A percentile compares a stretch with the other conserved stretches of the same genome.
These are phyloP conservation scores for Pseudotriccus pelzelni DNA, from an alignment of 2,797 vertebrate species.

Conservation along the genomic window DNA sequence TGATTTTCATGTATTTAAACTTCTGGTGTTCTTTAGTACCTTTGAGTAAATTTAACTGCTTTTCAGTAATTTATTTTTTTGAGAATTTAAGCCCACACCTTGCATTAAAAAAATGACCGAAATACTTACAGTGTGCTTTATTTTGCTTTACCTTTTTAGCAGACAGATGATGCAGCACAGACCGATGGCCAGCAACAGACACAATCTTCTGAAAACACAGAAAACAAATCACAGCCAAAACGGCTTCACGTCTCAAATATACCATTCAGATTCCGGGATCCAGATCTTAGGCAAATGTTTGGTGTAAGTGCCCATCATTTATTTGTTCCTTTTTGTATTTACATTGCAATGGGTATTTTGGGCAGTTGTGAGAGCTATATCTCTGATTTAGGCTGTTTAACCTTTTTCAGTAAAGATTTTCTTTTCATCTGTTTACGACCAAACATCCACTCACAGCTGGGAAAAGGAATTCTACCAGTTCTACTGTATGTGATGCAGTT, in stretches of 20 bases:
- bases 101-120: neutral
- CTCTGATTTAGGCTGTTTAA: neutral
- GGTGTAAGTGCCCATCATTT: constrained; percentile 82
- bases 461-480: neutral
- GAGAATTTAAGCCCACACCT: neutral
- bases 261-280: constrained; percentile 96
- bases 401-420: neutral
- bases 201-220: constrained; percentile 90
- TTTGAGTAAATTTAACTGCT: neutral
- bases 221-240: constrained; percentile 95
- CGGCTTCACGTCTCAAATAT: constrained; percentile 97
- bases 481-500: neutral
- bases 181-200: constrained; percentile 90
- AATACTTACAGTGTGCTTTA: neutral
- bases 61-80: neutral
- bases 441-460: neutral
- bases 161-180: constrained; percentile 93
- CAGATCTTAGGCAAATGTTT: constrained; percentile 98
- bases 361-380: rapidly evolving
- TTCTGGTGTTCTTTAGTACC: neutral
- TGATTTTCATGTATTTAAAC: neutral
- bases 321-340: neutral
- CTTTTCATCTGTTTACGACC: neutral
- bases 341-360: neutral
- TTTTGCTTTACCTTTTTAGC: constrained; percentile 77